Percentiles rank a stretch among this genome's conserved stretches.
These are phyloP conservation scores for Chelonia mydas DNA, from an alignment of 2,797 vertebrate genomes.

Conservation along the genomic window DNA sequence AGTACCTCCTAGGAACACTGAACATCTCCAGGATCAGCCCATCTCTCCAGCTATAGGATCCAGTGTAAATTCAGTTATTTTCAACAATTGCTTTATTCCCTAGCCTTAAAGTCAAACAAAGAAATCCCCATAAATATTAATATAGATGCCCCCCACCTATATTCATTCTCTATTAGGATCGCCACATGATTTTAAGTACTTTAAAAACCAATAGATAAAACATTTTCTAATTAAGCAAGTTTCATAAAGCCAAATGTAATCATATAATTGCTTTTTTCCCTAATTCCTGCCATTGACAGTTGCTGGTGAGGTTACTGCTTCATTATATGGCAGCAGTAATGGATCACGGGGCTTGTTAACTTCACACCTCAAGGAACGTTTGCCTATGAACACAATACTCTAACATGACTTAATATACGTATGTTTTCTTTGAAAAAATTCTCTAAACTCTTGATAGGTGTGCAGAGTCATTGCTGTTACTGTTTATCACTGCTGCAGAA, in stretches of 20 bases:
- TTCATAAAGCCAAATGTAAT: slow-evolving; percentile 16
- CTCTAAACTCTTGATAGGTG: slow-evolving; percentile 1
- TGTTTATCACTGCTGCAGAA: not conserved
- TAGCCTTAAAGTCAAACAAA: rapidly evolving
- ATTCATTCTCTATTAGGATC: not conserved
- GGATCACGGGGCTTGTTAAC: not conserved
- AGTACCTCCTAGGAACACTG: not conserved
- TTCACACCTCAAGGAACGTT: not conserved
- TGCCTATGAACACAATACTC: not conserved
- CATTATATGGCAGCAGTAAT: not conserved
- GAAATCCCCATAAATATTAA: not conserved
- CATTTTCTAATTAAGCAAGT: not conserved
- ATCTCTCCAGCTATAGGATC: not conserved
- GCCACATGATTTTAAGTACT: not conserved
- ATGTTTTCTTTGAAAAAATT: not conserved
- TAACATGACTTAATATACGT: not conserved
- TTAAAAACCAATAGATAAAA: not conserved
- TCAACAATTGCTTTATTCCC: not conserved
- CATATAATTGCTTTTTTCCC: not conserved
- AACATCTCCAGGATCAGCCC: not conserved
- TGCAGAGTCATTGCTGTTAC: slow-evolving; percentile 6
- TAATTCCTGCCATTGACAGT: not conserved
- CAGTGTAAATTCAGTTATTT: not conserved
- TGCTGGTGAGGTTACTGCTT: not conserved
- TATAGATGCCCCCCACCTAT: not conserved